Conservation (phyloP, 2,113 vertebrate species). For the Circaetus cinerascens region DNA sequence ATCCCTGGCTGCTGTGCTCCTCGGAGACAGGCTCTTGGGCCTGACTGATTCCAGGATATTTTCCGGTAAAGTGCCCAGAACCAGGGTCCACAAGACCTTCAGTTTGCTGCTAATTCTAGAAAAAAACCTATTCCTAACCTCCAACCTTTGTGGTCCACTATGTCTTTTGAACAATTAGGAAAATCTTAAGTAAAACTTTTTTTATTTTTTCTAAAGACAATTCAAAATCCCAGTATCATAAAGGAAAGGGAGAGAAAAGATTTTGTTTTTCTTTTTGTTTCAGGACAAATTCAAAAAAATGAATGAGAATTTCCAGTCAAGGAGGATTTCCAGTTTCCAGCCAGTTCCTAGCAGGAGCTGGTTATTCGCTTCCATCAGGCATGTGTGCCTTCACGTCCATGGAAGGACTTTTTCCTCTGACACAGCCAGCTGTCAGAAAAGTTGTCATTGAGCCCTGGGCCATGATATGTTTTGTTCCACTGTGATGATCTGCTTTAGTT, state of each 20-base stretch:
- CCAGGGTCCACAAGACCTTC: not conserved
- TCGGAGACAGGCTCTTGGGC: not conserved
- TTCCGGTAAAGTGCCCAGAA: not conserved
- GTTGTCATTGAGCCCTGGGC: not conserved
- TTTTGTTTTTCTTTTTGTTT: not conserved
- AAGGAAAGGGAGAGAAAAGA: not conserved
- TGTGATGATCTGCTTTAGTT: not conserved
- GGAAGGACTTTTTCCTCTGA: not conserved
- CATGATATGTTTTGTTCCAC: not conserved
- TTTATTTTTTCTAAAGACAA: not conserved
- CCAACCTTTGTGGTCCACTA: not conserved
- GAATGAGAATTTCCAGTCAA: not conserved
- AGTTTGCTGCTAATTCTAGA: not conserved
- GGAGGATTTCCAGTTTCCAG: not conserved
- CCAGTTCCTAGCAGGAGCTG: not conserved
- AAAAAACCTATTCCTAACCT: accelerated
- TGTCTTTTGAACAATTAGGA: not conserved
- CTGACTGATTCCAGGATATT: not conserved
- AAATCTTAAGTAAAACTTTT: not conserved
- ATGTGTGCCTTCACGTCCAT: not conserved
- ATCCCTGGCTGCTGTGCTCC: not conserved
- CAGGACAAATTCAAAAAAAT: not conserved
- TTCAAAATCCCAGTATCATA: not conserved
- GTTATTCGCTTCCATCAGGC: not conserved
- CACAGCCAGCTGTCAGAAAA: not conserved